phyloP scores from a whole-genome alignment of 2,888 invertebrate genomes.

The Scaptomyza cyrtandrae region DNA sequence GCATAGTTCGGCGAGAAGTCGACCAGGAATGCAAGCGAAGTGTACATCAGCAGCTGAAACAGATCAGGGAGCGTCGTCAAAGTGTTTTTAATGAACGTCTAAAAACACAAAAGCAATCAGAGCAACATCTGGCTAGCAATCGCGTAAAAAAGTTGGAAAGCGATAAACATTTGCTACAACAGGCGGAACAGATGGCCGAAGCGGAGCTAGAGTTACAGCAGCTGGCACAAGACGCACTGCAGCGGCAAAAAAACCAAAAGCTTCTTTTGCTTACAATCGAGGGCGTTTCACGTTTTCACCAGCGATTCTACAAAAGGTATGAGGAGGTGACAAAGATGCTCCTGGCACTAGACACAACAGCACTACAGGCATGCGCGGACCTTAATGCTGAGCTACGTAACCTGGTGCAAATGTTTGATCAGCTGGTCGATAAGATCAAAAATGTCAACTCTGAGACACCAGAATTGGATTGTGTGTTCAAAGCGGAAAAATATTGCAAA shows the following conservation, averaged over 20 bases:
- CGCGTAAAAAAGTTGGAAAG: constrained; percentile 51
- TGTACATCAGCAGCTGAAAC: constrained; percentile 47
- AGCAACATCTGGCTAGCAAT: constrained; percentile 35
- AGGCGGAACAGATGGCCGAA: constrained; percentile 73
- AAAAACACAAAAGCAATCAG: neutral
- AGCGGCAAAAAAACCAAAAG: constrained; percentile 69
- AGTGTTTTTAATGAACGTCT: constrained; percentile 6
- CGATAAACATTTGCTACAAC: constrained; percentile 65
- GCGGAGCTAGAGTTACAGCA: constrained; percentile 65
- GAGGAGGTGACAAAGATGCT: constrained; percentile 86
- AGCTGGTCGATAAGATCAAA: constrained; percentile 74
- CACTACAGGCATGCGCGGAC: constrained; percentile 76
- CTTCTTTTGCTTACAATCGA: constrained; percentile 84
- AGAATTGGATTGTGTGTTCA: constrained; percentile 84
- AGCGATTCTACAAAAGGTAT: constrained; percentile 86
- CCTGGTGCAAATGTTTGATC: constrained; percentile 77
- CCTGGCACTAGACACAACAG: constrained; percentile 83
- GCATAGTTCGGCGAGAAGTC: constrained; percentile 67
- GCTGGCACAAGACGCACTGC: constrained; percentile 64
- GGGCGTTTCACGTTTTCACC: constrained; percentile 86
- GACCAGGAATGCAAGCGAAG: constrained; percentile 69
- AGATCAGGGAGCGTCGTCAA: constrained; percentile 50
- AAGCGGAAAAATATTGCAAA: constrained; percentile 85
- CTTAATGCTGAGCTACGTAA: constrained; percentile 84
- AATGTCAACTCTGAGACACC: constrained; percentile 85